Evolutionary conservation across 2,797 vertebrate species (phyloP).

Genomic region (Eulemur albifrons): DNA sequence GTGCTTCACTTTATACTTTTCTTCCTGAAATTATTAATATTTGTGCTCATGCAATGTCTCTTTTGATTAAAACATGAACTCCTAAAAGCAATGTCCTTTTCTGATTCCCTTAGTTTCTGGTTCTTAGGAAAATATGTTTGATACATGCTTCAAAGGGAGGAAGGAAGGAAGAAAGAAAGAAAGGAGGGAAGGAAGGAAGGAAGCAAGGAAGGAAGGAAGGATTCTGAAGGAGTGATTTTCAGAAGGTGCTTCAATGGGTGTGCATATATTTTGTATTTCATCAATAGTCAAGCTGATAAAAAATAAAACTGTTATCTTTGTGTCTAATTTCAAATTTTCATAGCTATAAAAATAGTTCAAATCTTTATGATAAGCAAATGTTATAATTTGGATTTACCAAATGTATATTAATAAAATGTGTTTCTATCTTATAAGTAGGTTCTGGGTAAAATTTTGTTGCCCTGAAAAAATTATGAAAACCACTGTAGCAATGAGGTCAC

Average conservation of each 20-base stretch:
- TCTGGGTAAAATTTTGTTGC: background rate
- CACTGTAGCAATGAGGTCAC: background rate
- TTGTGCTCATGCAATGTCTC: background rate
- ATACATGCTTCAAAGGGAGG: background rate
- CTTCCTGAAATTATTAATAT: background rate
- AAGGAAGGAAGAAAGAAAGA: background rate
- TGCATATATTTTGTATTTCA: constrained; percentile 36
- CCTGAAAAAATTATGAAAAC: constrained; percentile 37
- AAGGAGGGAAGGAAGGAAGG: background rate
- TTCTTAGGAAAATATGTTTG: background rate
- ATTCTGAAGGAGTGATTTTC: constrained; percentile 12
- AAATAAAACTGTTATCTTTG: constrained; percentile 24
- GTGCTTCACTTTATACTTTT: background rate
- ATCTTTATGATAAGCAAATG: constrained; percentile 28
- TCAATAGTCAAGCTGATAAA: background rate
- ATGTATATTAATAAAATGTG: background rate
- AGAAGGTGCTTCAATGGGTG: background rate
- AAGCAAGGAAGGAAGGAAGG: background rate
- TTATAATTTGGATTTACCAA: constrained; percentile 7
- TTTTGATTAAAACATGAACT: background rate
- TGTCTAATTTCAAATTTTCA: constrained; percentile 38
- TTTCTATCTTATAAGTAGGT: constrained; percentile 4
- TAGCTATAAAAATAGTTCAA: constrained; percentile 15
- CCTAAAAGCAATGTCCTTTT: background rate
- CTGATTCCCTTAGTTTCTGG: background rate